Conservation (phyloP, 2,113 vertebrate genomes). For the Syngnathoides biaculeatus region DNA sequence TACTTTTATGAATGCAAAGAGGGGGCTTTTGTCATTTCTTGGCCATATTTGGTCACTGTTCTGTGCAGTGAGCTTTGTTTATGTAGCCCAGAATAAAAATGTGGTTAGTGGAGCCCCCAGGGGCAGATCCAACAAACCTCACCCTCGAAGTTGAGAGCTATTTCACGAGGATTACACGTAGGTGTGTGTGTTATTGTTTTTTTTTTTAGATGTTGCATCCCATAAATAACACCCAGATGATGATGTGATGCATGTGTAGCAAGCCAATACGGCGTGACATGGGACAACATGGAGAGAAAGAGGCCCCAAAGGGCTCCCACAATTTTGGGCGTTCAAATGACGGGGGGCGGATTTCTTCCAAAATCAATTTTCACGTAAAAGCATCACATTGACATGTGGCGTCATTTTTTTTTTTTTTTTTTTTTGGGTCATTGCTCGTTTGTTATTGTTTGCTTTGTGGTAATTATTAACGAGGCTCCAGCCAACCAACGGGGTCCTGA, state of each 20-base stretch:
- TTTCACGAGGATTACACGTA: slow-evolving; percentile 34
- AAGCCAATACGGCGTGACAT: neutral
- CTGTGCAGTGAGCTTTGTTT: slow-evolving; percentile 59
- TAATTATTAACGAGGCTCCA: neutral
- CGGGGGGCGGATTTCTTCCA: slow-evolving; percentile 48
- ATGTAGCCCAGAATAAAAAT: slow-evolving; percentile 59
- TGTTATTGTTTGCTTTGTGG: neutral
- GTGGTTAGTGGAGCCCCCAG: slow-evolving; percentile 34
- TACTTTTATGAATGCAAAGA: slow-evolving; percentile 71
- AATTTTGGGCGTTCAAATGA: slow-evolving; percentile 48
- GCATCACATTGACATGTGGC: neutral
- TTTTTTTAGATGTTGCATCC: slow-evolving; percentile 6
- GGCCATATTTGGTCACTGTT: slow-evolving; percentile 72
- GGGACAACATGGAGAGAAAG: neutral
- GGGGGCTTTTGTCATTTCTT: slow-evolving; percentile 66
- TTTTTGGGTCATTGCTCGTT: slow-evolving; percentile 5
- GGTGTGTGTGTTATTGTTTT: slow-evolving; percentile 24
- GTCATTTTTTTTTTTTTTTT: neutral
- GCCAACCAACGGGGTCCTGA: slow-evolving; percentile 21
- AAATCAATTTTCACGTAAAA: neutral
- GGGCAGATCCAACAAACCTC: slow-evolving; percentile 25
- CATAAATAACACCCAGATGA: slow-evolving; percentile 1
- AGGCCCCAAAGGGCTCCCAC: slow-evolving; percentile 42
- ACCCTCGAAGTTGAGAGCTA: slow-evolving; percentile 19
- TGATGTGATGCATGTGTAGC: neutral